phyloP scores from a whole-genome alignment of 2,113 vertebrate species.

The Copsychus sechellarum region DNA sequence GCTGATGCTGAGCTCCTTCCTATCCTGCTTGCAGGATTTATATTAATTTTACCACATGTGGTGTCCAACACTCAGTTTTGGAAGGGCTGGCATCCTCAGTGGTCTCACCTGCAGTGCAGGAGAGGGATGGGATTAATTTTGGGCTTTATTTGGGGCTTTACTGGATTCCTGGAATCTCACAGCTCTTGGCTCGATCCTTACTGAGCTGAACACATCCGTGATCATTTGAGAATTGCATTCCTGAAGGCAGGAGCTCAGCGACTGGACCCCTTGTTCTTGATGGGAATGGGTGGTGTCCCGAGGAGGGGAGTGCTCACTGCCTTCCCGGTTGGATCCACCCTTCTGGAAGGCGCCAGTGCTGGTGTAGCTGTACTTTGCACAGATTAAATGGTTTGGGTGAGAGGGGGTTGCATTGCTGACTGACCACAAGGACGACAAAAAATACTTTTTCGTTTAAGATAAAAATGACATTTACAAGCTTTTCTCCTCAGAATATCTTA shows the following conservation, averaged over 20 bases:
- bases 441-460: neutral
- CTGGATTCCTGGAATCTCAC: rapidly evolving
- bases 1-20: neutral
- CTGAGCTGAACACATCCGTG: rapidly evolving
- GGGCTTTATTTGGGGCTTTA: neutral
- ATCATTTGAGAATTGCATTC: neutral
- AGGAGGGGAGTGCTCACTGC: neutral
- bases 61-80: neutral
- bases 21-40: neutral
- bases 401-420: neutral
- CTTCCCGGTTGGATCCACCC: neutral
- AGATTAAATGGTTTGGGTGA: neutral
- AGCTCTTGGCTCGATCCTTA: neutral
- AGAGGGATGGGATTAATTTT: neutral
- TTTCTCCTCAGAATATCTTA: neutral
- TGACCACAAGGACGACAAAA: neutral
- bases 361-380: neutral
- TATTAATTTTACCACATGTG: rapidly evolving
- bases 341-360: neutral
- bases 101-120: neutral
- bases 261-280: neutral
- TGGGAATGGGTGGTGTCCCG: neutral
- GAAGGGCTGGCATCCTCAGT: neutral
- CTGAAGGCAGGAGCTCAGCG: neutral
- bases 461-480: neutral